These are phyloP conservation scores for Campoletis sonorensis DNA, from an alignment of 1,140 invertebrate genomes.

Conservation along the genomic window DNA sequence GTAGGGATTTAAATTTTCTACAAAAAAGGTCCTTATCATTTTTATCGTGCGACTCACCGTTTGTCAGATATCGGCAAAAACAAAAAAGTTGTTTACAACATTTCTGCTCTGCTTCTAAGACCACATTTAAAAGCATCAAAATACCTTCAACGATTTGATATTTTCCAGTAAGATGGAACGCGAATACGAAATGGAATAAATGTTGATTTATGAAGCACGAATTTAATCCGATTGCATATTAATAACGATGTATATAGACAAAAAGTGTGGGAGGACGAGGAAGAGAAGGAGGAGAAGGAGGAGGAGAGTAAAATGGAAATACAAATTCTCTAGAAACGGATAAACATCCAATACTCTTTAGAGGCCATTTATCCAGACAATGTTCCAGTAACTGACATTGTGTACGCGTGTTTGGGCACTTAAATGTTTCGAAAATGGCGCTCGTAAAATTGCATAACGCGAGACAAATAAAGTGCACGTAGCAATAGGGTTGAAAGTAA, in stretches of 20 bases:
- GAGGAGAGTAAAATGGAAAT: not conserved
- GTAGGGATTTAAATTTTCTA: no score
- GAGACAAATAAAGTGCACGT: not conserved
- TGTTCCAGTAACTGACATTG: not conserved
- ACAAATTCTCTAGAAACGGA: not conserved
- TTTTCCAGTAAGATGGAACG: not conserved
- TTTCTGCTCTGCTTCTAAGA: no score
- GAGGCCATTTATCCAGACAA: not conserved
- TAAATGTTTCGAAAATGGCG: not conserved
- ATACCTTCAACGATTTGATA: not conserved
- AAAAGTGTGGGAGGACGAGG: not conserved
- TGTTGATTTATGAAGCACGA: not conserved
- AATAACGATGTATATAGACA: not conserved
- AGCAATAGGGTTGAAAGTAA: not conserved
- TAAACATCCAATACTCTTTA: not conserved
- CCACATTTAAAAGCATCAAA: no score
- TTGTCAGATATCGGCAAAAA: no score
- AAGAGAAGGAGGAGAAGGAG: no score
- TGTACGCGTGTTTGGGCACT: not conserved
- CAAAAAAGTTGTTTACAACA: no score
- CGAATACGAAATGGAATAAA: not conserved
- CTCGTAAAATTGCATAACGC: not conserved
- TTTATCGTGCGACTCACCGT: no score
- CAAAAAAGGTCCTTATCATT: no score
- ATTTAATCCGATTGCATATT: slow-evolving; percentile 1